Evolutionary conservation across 2,797 vertebrate species (phyloP).

Genomic region (Myripristis jacobus): DNA sequence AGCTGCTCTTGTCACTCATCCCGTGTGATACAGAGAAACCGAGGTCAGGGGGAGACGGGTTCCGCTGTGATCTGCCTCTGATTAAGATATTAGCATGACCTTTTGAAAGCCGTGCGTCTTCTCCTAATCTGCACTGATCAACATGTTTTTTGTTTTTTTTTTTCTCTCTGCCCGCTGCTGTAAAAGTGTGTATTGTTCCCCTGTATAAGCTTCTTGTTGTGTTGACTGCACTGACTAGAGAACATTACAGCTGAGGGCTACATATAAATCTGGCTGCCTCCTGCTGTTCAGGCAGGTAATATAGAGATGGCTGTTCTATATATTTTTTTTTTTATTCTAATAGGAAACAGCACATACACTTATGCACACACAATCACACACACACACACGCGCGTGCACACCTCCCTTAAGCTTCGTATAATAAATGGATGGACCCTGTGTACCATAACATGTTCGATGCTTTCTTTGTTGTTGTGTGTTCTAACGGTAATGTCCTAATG

Average conservation of each 20-base stretch:
- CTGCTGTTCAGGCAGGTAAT: constrained; percentile 58
- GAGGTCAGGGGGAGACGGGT: constrained; percentile 30
- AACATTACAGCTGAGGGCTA: constrained; percentile 71
- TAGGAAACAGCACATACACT: constrained; percentile 41
- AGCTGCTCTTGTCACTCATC: constrained; percentile 12
- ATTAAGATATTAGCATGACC: constrained; percentile 48
- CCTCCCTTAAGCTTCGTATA: constrained; percentile 23
- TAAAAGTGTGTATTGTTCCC: background rate
- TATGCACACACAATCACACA: background rate
- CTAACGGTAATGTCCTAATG: background rate
- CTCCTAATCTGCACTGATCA: constrained; percentile 18
- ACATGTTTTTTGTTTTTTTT: constrained; percentile 6
- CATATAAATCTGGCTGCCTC: constrained; percentile 74
- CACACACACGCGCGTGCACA: background rate
- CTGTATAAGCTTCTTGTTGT: constrained; percentile 26
- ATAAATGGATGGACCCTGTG: constrained; percentile 36
- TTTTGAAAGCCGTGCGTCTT: constrained; percentile 10
- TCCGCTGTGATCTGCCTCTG: constrained; percentile 43
- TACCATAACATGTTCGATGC: constrained; percentile 1
- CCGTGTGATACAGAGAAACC: background rate
- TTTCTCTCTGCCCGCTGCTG: no score
- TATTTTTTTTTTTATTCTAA: constrained; percentile 61
- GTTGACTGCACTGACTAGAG: constrained; percentile 60
- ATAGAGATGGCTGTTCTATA: constrained; percentile 40
- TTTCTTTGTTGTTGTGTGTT: background rate